These are phyloP conservation scores for Dermochelys coriacea DNA, from an alignment of 2,797 vertebrate species.

Conservation along the genomic window DNA sequence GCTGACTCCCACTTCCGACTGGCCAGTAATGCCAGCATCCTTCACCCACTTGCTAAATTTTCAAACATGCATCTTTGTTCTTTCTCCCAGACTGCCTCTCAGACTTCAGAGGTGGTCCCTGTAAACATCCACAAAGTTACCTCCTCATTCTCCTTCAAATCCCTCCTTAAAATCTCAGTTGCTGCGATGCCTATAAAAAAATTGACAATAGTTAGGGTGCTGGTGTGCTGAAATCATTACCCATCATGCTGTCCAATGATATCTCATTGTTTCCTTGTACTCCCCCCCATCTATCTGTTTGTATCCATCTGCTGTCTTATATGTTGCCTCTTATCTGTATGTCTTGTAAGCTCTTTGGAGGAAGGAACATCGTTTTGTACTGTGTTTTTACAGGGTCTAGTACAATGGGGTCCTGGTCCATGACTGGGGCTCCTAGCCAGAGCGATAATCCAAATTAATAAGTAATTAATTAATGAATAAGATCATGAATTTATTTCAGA, in stretches of 20 bases:
- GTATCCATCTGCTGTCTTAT: background rate
- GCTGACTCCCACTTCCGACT: no score
- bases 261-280: background rate
- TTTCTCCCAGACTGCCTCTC: background rate
- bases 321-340: background rate
- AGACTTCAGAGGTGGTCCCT: background rate
- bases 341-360: background rate
- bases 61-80: background rate
- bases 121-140: background rate
- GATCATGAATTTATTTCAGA: background rate
- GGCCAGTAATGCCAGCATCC: background rate
- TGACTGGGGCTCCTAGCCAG: background rate
- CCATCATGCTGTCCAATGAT: background rate
- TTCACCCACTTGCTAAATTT: background rate
- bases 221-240: background rate
- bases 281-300: background rate
- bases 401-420: background rate
- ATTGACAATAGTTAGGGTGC: background rate
- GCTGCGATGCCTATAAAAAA: background rate
- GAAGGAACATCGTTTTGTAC: background rate
- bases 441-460: background rate
- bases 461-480: background rate
- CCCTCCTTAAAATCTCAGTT: background rate
- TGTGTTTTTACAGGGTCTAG: background rate
- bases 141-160: background rate